Conservation (phyloP, 1,140 invertebrate species). For the Ctenoplectra terminalis region DNA sequence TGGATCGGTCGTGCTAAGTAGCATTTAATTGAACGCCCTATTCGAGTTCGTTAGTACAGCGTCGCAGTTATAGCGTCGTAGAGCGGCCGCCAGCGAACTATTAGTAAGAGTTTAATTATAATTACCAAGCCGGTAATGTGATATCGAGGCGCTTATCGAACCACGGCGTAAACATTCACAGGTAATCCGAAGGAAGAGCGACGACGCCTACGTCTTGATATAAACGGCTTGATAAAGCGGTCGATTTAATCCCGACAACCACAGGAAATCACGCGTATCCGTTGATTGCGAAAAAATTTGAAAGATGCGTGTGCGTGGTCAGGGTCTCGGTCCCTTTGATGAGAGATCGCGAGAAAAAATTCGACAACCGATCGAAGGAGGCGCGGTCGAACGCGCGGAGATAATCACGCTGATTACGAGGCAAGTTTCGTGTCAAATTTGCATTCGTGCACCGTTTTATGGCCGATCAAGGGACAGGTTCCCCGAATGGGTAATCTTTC, state of each 20-base stretch:
- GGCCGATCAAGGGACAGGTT: constrained; percentile 24
- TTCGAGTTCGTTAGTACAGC: constrained; percentile 75
- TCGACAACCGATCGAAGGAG: not conserved
- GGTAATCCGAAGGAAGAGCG: constrained; percentile 33
- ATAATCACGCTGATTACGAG: constrained; percentile 42
- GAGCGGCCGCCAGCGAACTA: constrained; percentile 58
- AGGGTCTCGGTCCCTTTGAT: constrained; percentile 29
- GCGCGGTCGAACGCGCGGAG: not conserved
- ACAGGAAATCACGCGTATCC: not conserved
- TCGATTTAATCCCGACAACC: not conserved
- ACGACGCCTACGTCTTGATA: not conserved
- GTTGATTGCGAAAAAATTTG: constrained; percentile 7
- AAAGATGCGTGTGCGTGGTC: not conserved
- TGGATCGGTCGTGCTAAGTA: constrained; percentile 69
- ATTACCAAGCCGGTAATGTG: constrained; percentile 65
- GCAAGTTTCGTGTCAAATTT: constrained; percentile 48
- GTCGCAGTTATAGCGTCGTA: constrained; percentile 67
- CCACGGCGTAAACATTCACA: constrained; percentile 54
- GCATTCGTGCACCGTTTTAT: constrained; percentile 36
- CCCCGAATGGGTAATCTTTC: constrained; percentile 22
- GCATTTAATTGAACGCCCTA: constrained; percentile 77
- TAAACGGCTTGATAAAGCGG: not conserved
- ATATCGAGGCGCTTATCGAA: constrained; percentile 61
- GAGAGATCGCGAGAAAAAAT: not conserved
- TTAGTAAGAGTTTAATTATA: constrained; percentile 75